Evolutionary conservation across 2,797 vertebrate species (phyloP).

Genomic region (Malurus splendens): DNA sequence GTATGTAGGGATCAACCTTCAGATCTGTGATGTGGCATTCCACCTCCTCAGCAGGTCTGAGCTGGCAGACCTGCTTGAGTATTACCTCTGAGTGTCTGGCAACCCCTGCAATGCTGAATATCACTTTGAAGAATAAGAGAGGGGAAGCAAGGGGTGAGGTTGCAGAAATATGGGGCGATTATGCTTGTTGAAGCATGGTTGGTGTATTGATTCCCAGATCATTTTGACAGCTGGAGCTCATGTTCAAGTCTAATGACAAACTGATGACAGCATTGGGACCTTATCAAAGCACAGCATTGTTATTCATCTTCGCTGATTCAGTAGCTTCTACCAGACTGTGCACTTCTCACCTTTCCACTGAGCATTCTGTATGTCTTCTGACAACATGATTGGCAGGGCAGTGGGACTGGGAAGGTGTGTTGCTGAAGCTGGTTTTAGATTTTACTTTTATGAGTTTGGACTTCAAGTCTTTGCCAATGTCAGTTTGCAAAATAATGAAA

Average conservation of each 20-base stretch:
- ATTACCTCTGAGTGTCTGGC: neutral
- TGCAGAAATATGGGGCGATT: neutral
- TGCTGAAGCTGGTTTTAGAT: neutral
- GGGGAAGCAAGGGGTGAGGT: neutral
- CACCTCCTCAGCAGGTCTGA: fast-evolving
- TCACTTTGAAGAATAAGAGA: neutral
- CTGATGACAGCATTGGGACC: neutral
- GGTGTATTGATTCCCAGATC: neutral
- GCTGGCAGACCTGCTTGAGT: neutral
- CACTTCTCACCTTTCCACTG: neutral
- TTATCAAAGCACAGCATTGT: neutral
- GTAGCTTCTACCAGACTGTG: neutral
- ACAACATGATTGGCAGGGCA: fast-evolving
- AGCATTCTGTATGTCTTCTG: neutral
- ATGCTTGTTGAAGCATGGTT: neutral
- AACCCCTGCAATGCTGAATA: neutral
- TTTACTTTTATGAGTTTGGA: neutral
- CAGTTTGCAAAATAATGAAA: neutral
- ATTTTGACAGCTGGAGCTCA: neutral
- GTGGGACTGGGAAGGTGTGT: neutral
- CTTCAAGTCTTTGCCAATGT: neutral
- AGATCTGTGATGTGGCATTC: neutral
- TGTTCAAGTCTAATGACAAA: neutral
- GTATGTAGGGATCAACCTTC: neutral
- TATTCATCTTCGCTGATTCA: neutral